Percentiles rank a stretch among this genome's conserved stretches.
These are phyloP conservation scores for Drosophila parvula DNA, from an alignment of 1,140 invertebrate genomes.

Conservation along the genomic window DNA sequence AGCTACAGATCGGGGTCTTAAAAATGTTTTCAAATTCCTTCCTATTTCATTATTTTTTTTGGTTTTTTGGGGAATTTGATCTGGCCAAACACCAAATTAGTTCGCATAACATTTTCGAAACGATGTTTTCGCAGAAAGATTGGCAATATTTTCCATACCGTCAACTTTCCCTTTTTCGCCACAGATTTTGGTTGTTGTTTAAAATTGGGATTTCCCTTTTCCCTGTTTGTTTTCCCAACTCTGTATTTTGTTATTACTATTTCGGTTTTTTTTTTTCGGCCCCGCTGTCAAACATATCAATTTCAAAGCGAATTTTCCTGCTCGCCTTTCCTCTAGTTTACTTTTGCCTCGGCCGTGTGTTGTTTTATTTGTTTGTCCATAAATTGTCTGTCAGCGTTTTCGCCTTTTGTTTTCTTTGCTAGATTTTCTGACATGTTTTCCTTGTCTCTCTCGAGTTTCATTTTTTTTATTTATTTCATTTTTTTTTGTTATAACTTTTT, in stretches of 20 bases:
- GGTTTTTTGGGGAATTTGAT: neutral
- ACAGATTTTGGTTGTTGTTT: slow-evolving; percentile 26
- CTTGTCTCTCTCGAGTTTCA: slow-evolving; percentile 18
- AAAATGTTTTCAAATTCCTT: too few relatives aligned
- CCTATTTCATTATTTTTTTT: neutral
- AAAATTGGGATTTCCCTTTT: slow-evolving; percentile 37
- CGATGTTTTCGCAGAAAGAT: neutral
- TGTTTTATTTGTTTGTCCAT: slow-evolving; percentile 56
- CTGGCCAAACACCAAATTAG: slow-evolving; percentile 17
- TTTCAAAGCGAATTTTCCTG: slow-evolving; percentile 66
- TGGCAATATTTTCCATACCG: slow-evolving; percentile 1
- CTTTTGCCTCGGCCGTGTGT: slow-evolving; percentile 3
- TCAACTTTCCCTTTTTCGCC: slow-evolving; percentile 36
- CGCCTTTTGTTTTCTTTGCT: slow-evolving; percentile 51
- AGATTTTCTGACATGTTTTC: slow-evolving; percentile 74
- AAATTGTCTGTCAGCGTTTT: slow-evolving; percentile 69
- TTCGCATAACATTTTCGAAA: slow-evolving; percentile 15
- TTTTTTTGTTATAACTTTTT: slow-evolving; percentile 39
- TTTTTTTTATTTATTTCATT: neutral
- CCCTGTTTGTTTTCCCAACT: slow-evolving; percentile 39
- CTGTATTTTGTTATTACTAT: slow-evolving; percentile 47
- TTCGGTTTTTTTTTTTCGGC: slow-evolving; percentile 46
- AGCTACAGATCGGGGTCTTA: too few relatives aligned
- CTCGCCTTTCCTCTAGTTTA: slow-evolving; percentile 15
- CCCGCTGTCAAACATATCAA: slow-evolving; percentile 75